These are phyloP conservation scores for Pectinophora gossypiella DNA, from an alignment of 1,140 invertebrate genomes.

Conservation along the genomic window DNA sequence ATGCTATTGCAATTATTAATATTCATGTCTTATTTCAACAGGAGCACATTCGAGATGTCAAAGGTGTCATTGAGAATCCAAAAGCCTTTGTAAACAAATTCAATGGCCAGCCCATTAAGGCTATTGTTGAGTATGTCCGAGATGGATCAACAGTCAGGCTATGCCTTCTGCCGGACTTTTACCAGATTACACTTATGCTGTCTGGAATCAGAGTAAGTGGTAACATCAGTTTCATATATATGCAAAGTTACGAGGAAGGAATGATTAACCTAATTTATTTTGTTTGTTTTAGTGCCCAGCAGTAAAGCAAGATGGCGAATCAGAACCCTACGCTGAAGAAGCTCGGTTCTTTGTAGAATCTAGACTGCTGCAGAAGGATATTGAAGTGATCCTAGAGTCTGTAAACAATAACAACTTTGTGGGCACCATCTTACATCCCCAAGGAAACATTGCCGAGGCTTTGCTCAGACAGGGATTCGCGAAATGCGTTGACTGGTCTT, in stretches of 20 bases:
- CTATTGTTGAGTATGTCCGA: slow-evolving; percentile 95
- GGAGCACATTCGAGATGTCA: slow-evolving; percentile 86
- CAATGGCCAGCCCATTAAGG: slow-evolving; percentile 71
- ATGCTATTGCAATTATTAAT: too few species aligned
- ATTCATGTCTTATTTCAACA: slow-evolving; percentile 35
- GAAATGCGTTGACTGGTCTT: slow-evolving; percentile 98
- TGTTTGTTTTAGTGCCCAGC: slow-evolving; percentile 40
- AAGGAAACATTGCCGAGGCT: slow-evolving; percentile 95
- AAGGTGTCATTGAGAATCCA: slow-evolving; percentile 88
- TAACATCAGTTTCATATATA: too few species aligned
- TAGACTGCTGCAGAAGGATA: slow-evolving; percentile 93
- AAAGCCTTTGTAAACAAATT: slow-evolving; percentile 80
- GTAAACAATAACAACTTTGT: slow-evolving; percentile 95
- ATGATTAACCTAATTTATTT: neutral
- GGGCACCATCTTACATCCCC: slow-evolving; percentile 95
- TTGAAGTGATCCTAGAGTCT: slow-evolving; percentile 94
- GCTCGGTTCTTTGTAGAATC: slow-evolving; percentile 92
- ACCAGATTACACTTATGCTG: slow-evolving; percentile 94
- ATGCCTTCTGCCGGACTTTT: slow-evolving; percentile 89
- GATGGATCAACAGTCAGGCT: slow-evolving; percentile 96
- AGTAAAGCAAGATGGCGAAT: slow-evolving; percentile 60
- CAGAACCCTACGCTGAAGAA: slow-evolving; percentile 74
- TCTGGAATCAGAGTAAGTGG: slow-evolving; percentile 89
- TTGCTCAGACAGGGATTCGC: slow-evolving; percentile 95
- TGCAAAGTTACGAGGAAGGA: too few species aligned